Evolutionary conservation across 2,888 invertebrate species (phyloP).

Genomic region (Rhogogaster chlorosoma): DNA sequence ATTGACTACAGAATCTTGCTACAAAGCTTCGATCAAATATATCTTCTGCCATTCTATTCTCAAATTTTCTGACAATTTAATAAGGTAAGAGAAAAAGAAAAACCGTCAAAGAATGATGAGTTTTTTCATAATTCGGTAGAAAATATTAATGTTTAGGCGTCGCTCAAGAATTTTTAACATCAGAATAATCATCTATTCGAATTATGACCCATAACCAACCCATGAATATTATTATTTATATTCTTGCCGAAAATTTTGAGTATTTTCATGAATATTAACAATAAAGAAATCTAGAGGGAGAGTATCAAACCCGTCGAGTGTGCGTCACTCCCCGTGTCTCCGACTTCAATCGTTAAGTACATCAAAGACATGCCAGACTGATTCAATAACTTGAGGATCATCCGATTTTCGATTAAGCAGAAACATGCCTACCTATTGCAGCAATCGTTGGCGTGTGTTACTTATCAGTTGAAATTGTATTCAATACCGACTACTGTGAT

Average conservation of each 20-base stretch:
- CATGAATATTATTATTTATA: no score
- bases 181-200: no score
- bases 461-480: constrained; percentile 31
- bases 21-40: not conserved
- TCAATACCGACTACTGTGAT: not conserved
- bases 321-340: not conserved
- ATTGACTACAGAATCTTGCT: not conserved
- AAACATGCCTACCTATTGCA: not conserved
- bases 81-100: not conserved
- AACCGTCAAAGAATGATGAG: no score
- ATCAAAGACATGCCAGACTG: constrained; percentile 21
- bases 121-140: no score
- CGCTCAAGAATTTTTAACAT: no score
- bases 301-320: not conserved
- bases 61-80: not conserved
- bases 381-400: constrained; percentile 34
- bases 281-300: no score
- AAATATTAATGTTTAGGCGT: no score
- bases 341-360: not conserved
- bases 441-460: not conserved
- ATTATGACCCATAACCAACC: no score
- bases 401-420: constrained; percentile 13
- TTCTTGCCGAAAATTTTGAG: no score
- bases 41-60: not conserved
- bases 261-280: no score